phyloP scores from a whole-genome alignment of 2,888 invertebrate species.

The Ferrisia virgata region DNA sequence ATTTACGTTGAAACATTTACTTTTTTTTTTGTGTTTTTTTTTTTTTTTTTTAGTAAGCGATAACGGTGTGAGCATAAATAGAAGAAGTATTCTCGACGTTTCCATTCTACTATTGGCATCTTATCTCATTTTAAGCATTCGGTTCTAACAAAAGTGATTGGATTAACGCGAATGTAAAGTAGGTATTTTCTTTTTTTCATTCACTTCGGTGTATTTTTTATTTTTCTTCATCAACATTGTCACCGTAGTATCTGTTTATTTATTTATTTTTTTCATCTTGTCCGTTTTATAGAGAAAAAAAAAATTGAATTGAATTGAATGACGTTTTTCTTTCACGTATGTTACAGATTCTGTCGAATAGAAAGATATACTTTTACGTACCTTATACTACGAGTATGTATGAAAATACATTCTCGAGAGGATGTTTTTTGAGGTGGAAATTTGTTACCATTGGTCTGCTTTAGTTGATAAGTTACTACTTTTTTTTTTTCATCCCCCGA shows the following conservation, averaged over 20 bases:
- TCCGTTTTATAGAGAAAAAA: neutral
- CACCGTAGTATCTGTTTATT: too few relatives aligned
- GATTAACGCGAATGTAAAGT: slow-evolving; percentile 19
- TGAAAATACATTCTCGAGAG: neutral
- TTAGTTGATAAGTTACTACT: slow-evolving; percentile 17
- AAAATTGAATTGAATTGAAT: neutral
- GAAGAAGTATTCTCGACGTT: slow-evolving; percentile 1
- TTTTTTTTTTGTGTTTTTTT: neutral
- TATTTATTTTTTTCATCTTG: neutral
- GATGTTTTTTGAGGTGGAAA: neutral
- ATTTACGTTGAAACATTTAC: neutral
- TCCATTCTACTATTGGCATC: neutral
- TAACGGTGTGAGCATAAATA: neutral
- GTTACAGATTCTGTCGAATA: neutral
- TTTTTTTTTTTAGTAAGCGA: neutral
- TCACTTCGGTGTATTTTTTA: neutral
- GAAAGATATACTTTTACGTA: neutral
- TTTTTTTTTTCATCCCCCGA: too few relatives aligned
- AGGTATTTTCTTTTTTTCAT: neutral
- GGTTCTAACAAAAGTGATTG: slow-evolving; percentile 4
- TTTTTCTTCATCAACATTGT: neutral
- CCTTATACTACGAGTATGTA: neutral
- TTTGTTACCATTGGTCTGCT: slow-evolving; percentile 33
- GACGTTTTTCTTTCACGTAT: neutral
- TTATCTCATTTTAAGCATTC: slow-evolving; percentile 14